Base-by-base conservation (phyloP, 2,888 invertebrate species). In the Agrochola macilenta region DNA sequence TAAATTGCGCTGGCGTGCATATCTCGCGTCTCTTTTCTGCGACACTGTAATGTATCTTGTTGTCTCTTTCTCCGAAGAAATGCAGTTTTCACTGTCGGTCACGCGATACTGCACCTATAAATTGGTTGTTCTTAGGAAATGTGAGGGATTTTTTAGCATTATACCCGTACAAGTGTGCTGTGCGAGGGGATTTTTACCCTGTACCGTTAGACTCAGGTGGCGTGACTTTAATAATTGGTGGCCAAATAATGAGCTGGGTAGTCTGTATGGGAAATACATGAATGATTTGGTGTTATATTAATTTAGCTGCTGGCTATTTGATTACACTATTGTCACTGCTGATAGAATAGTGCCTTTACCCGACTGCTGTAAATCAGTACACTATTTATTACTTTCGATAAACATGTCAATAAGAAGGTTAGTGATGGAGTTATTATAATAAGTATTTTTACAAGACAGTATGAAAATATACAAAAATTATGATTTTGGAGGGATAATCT, bases 41-140 rank as follows among this genome's bases (percentile, higher is more conserved):
- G 35, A 43, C 35, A 8, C 8, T 0, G 61, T 23, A 12, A 57
- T n/a, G 65, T 14, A 70, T 85, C 79, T 74, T n/a, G 71, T 26
- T 76, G 76, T 92, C 92, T 90, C 89, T 79, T 74, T 92, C 88
- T 30, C 60, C 78, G 80, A 90, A 92, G 92, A 91, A 92, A 93
- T 93, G 93, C 93, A 92, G 92, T 93, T 93, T 93, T 93, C 93
- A 92, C 93, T 91, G 89, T 75, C 84, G 83, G 90, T 92, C 93
- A 93, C 93, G 93, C 93, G 87, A 92, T 70, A 83, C 76, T 87
- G 84, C 85, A 57, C 82, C 81, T 81, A 83, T 87, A 88, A 91
- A 90, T 89, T 91, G 83, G 79, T 78, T 68, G 81, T 89, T 84
- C 80, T 82, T 77, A 81, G 88, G 87, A 84, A 89, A 85, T 72